These are phyloP conservation scores for Verasper variegatus DNA, from an alignment of 2,113 vertebrate species.

Conservation along the genomic window DNA sequence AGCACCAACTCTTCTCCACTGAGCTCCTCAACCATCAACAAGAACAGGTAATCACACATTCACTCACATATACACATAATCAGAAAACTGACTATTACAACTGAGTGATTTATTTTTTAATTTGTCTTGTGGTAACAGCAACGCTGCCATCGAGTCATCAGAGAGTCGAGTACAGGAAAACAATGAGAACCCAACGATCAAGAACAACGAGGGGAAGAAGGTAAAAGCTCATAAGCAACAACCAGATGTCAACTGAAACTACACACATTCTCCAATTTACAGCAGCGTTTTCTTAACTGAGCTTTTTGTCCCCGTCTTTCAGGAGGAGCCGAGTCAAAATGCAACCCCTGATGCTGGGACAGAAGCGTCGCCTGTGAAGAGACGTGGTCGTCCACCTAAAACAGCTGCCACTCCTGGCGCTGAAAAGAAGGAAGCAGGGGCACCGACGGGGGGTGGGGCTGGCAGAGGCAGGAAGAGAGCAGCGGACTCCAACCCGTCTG, in stretches of 20 bases:
- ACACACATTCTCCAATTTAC: no score
- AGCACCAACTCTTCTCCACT: slow-evolving; percentile 89
- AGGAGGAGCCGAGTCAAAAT: slow-evolving; percentile 74
- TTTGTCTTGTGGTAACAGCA: slow-evolving; percentile 74
- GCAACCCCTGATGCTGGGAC: slow-evolving; percentile 56
- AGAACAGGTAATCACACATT: slow-evolving; percentile 85
- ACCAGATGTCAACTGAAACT: not conserved
- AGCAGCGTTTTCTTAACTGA: not conserved
- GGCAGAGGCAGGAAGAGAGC: slow-evolving; percentile 92
- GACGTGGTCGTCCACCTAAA: slow-evolving; percentile 82
- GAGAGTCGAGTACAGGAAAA: slow-evolving; percentile 94
- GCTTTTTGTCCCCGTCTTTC: not conserved
- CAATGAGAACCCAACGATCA: slow-evolving; percentile 94
- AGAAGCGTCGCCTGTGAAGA: slow-evolving; percentile 78
- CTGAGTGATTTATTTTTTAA: not conserved
- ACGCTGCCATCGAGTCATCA: slow-evolving; percentile 85
- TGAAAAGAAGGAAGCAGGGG: slow-evolving; percentile 81
- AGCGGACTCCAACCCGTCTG: slow-evolving; percentile 82
- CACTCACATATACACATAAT: not conserved
- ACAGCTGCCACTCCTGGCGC: slow-evolving; percentile 78
- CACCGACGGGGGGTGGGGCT: slow-evolving; percentile 75
- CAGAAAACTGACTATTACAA: not conserved
- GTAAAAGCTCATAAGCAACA: slow-evolving; percentile 54
- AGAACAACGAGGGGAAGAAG: slow-evolving; percentile 88
- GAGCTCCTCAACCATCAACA: slow-evolving; percentile 87